Percentiles rank a stretch among this genome's conserved stretches.
Evolutionary conservation across 2,888 invertebrate species (phyloP).

Genomic region (Galerucella calmariensis): DNA sequence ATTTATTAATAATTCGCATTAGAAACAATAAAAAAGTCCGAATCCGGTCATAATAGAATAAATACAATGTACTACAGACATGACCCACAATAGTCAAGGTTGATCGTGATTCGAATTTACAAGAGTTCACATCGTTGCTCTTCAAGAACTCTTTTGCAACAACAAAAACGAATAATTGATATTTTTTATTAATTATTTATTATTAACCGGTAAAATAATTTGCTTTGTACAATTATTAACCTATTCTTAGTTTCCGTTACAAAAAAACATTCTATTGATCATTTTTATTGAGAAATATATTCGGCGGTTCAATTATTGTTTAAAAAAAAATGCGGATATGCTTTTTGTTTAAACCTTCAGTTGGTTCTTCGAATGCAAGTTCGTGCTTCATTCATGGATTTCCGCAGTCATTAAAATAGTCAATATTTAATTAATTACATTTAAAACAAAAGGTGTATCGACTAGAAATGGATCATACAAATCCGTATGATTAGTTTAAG

Average conservation of each 20-base stretch:
- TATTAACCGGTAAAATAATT: no score
- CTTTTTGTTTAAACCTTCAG: background rate
- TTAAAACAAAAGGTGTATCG: no score
- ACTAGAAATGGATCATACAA: no score
- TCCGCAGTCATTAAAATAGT: background rate
- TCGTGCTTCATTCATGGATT: background rate
- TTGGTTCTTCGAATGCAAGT: background rate
- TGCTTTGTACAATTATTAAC: no score
- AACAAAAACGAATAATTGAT: no score
- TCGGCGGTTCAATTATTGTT: no score
- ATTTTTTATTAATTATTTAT: no score
- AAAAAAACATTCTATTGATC: background rate
- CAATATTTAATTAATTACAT: background rate
- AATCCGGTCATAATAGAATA: conserved; percentile 5
- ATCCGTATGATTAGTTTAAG: no score
- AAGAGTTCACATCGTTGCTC: conserved; percentile 8
- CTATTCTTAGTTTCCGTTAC: background rate
- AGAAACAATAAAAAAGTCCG: background rate
- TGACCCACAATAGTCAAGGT: conserved; percentile 18
- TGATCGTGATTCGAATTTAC: conserved; percentile 10
- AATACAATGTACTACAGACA: conserved; percentile 12
- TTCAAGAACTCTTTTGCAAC: conserved; percentile 11
- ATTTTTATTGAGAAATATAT: no score
- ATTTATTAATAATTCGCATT: background rate
- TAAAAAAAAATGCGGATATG: background rate